Evolutionary conservation across 2,113 vertebrate genomes (phyloP).

Genomic region (Cyanocitta stelleri): DNA sequence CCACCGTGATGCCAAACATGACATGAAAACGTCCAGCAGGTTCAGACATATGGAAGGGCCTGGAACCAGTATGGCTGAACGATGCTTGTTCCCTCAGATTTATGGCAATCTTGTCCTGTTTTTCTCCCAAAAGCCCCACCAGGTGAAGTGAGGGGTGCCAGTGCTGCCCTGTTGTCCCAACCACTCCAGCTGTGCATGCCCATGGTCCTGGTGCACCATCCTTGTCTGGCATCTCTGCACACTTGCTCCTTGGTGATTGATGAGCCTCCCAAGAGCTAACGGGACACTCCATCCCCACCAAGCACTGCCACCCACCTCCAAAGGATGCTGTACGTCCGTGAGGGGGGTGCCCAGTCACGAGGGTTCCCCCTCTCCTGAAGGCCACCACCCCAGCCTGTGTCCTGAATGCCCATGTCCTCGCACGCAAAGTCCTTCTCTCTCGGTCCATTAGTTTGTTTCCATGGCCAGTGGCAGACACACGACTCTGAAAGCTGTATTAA

Average conservation of each 20-base stretch:
- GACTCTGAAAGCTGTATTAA: slow-evolving; percentile 60
- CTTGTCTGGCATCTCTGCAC: not conserved
- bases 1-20: not conserved
- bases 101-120: not conserved
- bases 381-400: not conserved
- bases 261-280: not conserved
- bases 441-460: slow-evolving; percentile 63
- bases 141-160: not conserved
- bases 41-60: not conserved
- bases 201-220: not conserved
- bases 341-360: not conserved
- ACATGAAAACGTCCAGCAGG: not conserved
- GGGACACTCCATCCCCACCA: not conserved
- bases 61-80: not conserved
- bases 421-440: slow-evolving; percentile 13
- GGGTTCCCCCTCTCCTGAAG: not conserved
- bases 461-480: slow-evolving; percentile 17
- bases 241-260: not conserved
- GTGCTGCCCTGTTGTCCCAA: not conserved
- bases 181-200: not conserved
- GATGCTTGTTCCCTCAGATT: not conserved
- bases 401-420: not conserved
- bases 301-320: accelerated
- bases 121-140: not conserved
- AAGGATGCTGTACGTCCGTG: not conserved